These are phyloP conservation scores for Arremon brunneinucha DNA, from an alignment of 2,797 vertebrate genomes.

Conservation along the genomic window DNA sequence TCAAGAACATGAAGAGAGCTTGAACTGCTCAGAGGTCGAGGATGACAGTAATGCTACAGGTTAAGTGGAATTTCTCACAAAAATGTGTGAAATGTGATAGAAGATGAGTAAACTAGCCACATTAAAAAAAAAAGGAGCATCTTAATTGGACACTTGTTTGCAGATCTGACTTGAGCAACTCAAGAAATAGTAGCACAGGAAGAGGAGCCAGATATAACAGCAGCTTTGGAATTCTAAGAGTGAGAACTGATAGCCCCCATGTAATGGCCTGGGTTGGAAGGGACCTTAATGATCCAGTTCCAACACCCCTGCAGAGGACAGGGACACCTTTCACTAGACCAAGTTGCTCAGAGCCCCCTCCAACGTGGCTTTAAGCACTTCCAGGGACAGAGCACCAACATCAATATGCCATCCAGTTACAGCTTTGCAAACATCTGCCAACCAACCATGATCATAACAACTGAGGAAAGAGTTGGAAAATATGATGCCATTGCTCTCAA, in stretches of 20 bases:
- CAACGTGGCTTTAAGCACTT: not conserved
- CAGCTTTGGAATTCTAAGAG: not conserved
- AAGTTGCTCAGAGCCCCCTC: not conserved
- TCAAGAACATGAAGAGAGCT: not conserved
- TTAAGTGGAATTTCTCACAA: not conserved
- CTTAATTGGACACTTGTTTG: not conserved
- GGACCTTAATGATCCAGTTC: not conserved
- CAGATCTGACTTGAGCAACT: not conserved
- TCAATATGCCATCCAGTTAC: not conserved
- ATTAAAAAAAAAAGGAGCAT: not conserved
- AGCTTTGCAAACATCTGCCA: not conserved
- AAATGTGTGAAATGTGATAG: not conserved
- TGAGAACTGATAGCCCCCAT: not conserved
- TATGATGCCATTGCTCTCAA: not conserved
- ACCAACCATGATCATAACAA: not conserved
- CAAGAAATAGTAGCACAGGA: not conserved
- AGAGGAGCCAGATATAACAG: not conserved
- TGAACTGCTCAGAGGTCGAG: not conserved
- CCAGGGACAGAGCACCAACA: accelerated
- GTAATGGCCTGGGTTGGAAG: not conserved
- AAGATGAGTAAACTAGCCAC: not conserved
- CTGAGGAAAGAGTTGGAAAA: not conserved
- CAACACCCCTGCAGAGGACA: too few relatives aligned
- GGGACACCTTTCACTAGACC: not conserved
- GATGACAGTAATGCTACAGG: not conserved